A percentile compares a stretch with the other conserved stretches of the same genome.
Evolutionary conservation across 2,888 invertebrate species (phyloP).

Genomic region (Patella pellucida): DNA sequence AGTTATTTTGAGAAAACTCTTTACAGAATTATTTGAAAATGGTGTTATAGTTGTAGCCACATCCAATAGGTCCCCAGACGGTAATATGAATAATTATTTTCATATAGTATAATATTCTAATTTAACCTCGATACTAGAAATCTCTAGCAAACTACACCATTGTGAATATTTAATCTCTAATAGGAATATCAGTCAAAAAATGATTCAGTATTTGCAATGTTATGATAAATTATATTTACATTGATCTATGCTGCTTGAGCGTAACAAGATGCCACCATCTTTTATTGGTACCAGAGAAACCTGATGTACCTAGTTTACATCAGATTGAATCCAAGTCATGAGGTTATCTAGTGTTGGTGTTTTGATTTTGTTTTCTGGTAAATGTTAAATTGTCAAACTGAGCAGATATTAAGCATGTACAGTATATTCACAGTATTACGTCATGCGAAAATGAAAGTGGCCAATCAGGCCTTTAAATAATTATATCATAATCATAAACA

Average conservation of each 20-base stretch:
- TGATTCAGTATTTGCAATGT: too few relatives aligned
- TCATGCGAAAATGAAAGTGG: too few relatives aligned
- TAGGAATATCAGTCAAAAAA: too few relatives aligned
- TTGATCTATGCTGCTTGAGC: too few relatives aligned
- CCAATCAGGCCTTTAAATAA: too few relatives aligned
- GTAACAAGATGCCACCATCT: not conserved
- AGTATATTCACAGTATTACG: too few relatives aligned
- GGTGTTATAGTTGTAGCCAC: constrained; percentile 96
- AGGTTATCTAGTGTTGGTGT: not conserved
- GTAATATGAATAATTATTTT: constrained; percentile 46
- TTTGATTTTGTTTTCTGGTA: not conserved
- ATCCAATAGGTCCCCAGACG: constrained; percentile 95
- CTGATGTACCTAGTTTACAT: not conserved
- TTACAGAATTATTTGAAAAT: constrained; percentile 90
- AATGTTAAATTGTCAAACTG: too few relatives aligned
- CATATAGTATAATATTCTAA: not conserved
- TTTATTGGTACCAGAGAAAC: not conserved
- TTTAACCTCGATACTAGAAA: not conserved
- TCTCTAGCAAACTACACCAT: too few relatives aligned
- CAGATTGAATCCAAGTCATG: not conserved
- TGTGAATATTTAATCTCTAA: too few relatives aligned
- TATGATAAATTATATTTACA: too few relatives aligned
- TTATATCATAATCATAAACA: too few relatives aligned
- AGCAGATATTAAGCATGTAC: too few relatives aligned
- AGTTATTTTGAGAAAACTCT: constrained; percentile 96